These are phyloP conservation scores for Synanthedon tipuliformis DNA, from an alignment of 2,888 invertebrate genomes.

Conservation along the genomic window DNA sequence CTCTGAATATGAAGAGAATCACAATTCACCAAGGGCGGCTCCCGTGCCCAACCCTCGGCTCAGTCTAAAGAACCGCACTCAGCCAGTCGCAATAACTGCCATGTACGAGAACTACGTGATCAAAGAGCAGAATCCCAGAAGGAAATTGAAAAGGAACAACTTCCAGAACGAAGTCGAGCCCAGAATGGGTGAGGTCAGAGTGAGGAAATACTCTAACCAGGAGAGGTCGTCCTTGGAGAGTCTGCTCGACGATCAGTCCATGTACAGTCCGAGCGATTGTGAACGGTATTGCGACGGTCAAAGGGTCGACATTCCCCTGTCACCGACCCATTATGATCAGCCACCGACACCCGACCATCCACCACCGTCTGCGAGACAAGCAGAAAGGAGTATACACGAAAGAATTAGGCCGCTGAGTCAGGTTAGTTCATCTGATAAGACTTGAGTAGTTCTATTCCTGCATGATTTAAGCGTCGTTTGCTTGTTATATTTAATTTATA, in stretches of 20 bases:
- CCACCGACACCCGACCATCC: slow-evolving; percentile 96
- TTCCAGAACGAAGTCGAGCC: slow-evolving; percentile 75
- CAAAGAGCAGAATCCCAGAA: slow-evolving; percentile 78
- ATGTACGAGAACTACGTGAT: slow-evolving; percentile 79
- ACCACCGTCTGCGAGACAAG: slow-evolving; percentile 90
- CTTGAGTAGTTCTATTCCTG: too few relatives aligned
- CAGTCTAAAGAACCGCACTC: slow-evolving; percentile 60
- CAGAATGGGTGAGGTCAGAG: slow-evolving; percentile 44
- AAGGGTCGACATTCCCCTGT: slow-evolving; percentile 75
- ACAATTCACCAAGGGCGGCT: slow-evolving; percentile 51
- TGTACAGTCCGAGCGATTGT: slow-evolving; percentile 62
- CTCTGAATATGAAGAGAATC: slow-evolving; percentile 67
- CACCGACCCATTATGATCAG: slow-evolving; percentile 90
- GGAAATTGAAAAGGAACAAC: slow-evolving; percentile 74
- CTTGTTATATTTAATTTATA: too few relatives aligned
- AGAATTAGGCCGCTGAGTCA: slow-evolving; percentile 90
- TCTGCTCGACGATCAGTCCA: slow-evolving; percentile 69
- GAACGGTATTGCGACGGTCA: slow-evolving; percentile 51
- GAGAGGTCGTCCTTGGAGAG: slow-evolving; percentile 72
- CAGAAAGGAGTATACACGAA: slow-evolving; percentile 89
- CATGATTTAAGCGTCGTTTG: too few relatives aligned
- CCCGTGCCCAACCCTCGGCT: slow-evolving; percentile 58
- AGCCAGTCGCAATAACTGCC: slow-evolving; percentile 80
- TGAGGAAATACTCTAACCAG: slow-evolving; percentile 63
- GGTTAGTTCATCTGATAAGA: slow-evolving; percentile 72